phyloP scores from a whole-genome alignment of 2,797 vertebrate species.

The Sebastes variabilis region DNA sequence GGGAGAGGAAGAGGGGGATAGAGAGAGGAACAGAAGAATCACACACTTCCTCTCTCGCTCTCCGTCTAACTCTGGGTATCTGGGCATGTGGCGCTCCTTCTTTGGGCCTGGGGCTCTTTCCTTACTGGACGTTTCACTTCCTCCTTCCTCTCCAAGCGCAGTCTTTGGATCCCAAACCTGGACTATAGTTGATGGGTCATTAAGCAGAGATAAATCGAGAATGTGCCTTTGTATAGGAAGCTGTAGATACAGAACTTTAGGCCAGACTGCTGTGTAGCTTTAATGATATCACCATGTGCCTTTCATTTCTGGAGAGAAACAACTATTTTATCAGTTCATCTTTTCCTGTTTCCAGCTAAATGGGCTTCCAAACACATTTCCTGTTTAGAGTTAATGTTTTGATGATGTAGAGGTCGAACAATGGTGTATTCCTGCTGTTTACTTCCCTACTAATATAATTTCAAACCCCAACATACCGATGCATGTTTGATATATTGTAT shows the following conservation, averaged over 20 bases:
- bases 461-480: conserved; percentile 2
- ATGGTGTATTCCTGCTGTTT: conserved; percentile 54
- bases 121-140: conserved; percentile 53
- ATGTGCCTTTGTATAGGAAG: conserved; percentile 49
- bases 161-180: conserved; percentile 48
- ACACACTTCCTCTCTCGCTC: conserved; percentile 32
- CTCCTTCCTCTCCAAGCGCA: conserved; percentile 28
- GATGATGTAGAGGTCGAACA: conserved; percentile 54
- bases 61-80: conserved; percentile 47
- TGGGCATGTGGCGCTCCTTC: conserved; percentile 46
- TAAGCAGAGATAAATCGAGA: conserved; percentile 27
- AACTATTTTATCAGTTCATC: conserved; percentile 37
- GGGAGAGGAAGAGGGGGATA: conserved; percentile 24
- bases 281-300: conserved; percentile 41
- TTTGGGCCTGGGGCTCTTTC: conserved; percentile 48
- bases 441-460: conserved; percentile 53
- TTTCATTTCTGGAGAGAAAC: conserved; percentile 47
- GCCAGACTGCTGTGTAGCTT: conserved; percentile 23
- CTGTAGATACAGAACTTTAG: conserved; percentile 32
- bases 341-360: conserved; percentile 46
- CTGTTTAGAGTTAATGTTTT: conserved; percentile 62
- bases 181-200: conserved; percentile 22
- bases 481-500: conserved; percentile 29
- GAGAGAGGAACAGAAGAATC: conserved; percentile 37
- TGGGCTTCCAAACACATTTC: conserved; percentile 58